phyloP scores from a whole-genome alignment of 2,113 vertebrate genomes.

The Penelope pileata region DNA sequence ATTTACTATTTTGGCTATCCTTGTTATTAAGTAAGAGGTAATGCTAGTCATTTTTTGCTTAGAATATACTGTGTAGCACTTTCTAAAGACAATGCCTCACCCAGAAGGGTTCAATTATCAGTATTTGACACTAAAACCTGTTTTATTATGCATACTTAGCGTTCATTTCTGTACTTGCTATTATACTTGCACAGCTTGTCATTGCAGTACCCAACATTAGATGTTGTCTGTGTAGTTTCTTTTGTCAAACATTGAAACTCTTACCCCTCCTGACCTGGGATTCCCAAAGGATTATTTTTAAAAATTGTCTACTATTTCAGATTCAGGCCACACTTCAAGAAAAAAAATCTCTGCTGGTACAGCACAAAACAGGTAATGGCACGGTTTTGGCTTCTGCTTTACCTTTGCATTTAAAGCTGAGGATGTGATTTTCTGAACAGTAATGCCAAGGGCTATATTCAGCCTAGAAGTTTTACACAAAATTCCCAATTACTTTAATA shows the following conservation, averaged over 20 bases:
- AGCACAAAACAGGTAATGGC: neutral
- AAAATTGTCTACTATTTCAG: neutral
- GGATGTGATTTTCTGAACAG: neutral
- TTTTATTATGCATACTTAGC: neutral
- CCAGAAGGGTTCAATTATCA: neutral
- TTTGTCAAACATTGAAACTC: neutral
- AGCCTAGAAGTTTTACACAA: neutral
- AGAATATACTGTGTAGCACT: neutral
- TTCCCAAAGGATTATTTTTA: neutral
- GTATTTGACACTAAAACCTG: neutral
- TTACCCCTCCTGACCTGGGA: constrained; percentile 10
- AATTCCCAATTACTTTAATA: neutral
- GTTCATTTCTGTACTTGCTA: neutral
- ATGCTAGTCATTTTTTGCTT: neutral
- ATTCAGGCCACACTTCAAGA: neutral
- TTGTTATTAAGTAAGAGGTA: neutral
- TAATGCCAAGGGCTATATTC: neutral
- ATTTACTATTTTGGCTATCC: neutral
- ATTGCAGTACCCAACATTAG: neutral
- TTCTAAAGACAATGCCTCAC: neutral
- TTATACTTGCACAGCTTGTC: neutral
- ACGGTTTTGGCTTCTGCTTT: neutral
- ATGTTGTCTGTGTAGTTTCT: neutral
- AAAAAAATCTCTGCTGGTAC: neutral
- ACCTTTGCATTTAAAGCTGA: constrained; percentile 1